Base-by-base conservation (phyloP, 2,113 vertebrate genomes). In the Zosterops borbonicus region DNA sequence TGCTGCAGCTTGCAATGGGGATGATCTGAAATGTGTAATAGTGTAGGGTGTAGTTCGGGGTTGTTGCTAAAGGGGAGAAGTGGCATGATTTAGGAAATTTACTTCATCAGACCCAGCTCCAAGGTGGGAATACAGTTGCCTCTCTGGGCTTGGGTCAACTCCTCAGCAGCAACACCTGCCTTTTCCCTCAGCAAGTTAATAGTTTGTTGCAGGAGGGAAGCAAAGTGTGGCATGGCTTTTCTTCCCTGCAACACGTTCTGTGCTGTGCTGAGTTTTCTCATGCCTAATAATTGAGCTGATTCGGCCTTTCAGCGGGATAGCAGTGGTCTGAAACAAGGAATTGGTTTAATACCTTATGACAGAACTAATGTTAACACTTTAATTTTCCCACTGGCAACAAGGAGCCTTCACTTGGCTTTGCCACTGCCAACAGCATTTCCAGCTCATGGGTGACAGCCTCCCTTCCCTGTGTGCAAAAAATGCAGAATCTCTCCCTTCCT, bases 261-360 rank as follows among this genome's bases (percentile, higher is more conserved):
- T 35, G 42, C 33, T 90, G 31, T 29, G 37, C 42, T 63, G 63
- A 75, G 24, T 80, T 88, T 90, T 83, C 39, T 92, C 53, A 47
- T 65, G 73, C 53, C 69, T 88, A 77, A 89, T 52, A 86, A 74
- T 7, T 69, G 81, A 92, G 71, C 59, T 89, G 65, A 77, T 88
- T 77, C 0, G 2, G 27, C 46, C 84, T 91, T 88, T 94, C 84
- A 88, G 56, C 71, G 74, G 63, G 71, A 80, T 63, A 83, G 52
- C 5, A 5, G 47, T 67, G 39, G 27, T 74, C 67, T 83, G n/a
- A 93, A 95, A 33, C 9, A 64, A 44, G 46, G 49, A 91, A 83
- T 79, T 84, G 42, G 14, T 90, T 92, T 90, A 90, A 94, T 79
- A 84, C 58, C 62, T 90, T 80, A 28, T 58, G 87, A 90, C 29